Evolutionary conservation across 2,797 vertebrate genomes (phyloP).

Genomic region (Dryobates pubescens): DNA sequence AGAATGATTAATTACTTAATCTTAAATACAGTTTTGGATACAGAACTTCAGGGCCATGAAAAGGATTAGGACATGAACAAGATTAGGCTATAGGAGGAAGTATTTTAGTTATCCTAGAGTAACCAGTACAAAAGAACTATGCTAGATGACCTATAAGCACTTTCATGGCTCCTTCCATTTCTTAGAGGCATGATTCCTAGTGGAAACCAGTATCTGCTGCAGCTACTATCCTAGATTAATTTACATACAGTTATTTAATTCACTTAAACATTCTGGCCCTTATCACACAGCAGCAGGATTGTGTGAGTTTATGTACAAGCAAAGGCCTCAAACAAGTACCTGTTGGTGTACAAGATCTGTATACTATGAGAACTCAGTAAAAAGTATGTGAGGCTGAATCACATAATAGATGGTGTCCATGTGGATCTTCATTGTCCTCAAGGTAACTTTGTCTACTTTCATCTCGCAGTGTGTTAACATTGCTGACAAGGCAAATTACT

Average conservation of each 20-base stretch:
- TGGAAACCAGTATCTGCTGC: not conserved
- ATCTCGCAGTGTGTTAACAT: not conserved
- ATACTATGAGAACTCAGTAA: not conserved
- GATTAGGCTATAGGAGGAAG: not conserved
- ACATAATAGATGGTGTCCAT: not conserved
- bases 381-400: not conserved
- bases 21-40: not conserved
- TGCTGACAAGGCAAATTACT: not conserved
- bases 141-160: not conserved
- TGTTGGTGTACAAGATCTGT: not conserved
- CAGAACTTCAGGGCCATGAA: not conserved
- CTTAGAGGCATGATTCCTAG: not conserved
- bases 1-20: not conserved
- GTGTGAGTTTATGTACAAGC: not conserved
- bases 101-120: not conserved
- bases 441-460: not conserved
- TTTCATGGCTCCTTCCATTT: not conserved
- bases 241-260: not conserved
- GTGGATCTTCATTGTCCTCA: not conserved
- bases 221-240: not conserved
- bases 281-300: not conserved
- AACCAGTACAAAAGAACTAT: not conserved
- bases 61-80: not conserved
- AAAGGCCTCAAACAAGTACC: not conserved
- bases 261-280: not conserved